Base-by-base conservation (phyloP, 1,140 invertebrate genomes). In the Trissolcus basalis region DNA sequence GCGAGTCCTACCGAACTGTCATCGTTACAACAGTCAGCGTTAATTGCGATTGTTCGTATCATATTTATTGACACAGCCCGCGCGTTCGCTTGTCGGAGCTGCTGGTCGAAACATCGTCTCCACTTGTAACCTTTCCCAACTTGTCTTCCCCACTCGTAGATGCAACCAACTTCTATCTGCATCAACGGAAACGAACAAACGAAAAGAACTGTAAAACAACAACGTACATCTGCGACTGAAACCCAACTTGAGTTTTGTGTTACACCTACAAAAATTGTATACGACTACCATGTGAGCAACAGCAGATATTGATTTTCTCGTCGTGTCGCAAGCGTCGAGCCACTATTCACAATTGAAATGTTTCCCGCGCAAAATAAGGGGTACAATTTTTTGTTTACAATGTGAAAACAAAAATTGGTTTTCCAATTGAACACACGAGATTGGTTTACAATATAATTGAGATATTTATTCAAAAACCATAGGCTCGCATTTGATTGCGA, bases 271-370 rank as follows among this genome's bases (percentile, higher is more conserved):
- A 49, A n/a, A 1, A n/a, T 64, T 15, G 33, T 35, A 59, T 58
- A 44, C 41, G 47, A 54, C 71, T 64, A 58, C 64, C 72, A 75
- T 65, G 59, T 65, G 64, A 75, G 65, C 59, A 69, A 69, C 43
- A 75, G 54, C 64, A 64, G 49, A 44, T 75, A 75, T 75, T 69
- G 72, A 75, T 75, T 75, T 75, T 58, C 59, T 47, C 51, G 64
- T 45, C 11, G 45, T 16, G 64, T 69, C 49, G 58, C 59, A 36
- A 64, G 58, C 47, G 54, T 53, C 49, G 60, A 64, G n/a, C n/a
- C n/a, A n/a, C n/a, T n/a, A 15, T 27, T 45, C 47, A 63, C 6
- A 58, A 53, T 51, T 68, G 67, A 43, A 74, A 68, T 69, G 60
- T 69, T 69, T 32, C 53, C 59, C 72, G 64, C 64, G 16, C 45